Percentiles rank a stretch among this genome's conserved stretches.
phyloP scores from a whole-genome alignment of 2,888 invertebrate genomes.

The Conchocele bisecta region DNA sequence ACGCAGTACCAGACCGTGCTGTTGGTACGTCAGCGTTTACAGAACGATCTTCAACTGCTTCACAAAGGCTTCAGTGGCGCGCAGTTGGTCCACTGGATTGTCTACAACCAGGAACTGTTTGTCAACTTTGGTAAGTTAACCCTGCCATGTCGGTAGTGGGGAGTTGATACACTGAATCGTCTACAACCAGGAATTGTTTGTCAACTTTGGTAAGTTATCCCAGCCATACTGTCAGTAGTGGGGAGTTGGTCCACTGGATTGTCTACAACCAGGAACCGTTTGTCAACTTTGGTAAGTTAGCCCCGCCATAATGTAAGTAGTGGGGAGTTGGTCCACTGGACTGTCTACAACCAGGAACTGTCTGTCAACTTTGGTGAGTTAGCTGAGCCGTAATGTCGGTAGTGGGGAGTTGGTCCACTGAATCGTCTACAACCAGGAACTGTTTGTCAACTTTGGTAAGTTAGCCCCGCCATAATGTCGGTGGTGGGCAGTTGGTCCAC shows the following conservation, averaged over 20 bases:
- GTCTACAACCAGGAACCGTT: conserved; percentile 61
- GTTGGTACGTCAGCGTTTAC: conserved; percentile 62
- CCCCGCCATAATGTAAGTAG: too few relatives aligned
- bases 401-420: conserved; percentile 70
- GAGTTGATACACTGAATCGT: conserved; percentile 72
- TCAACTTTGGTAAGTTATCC: conserved; percentile 48
- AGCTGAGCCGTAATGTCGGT: too few relatives aligned
- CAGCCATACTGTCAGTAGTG: too few relatives aligned
- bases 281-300: conserved; percentile 53
- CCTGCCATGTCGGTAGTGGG: conserved; percentile 54
- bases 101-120: conserved; percentile 62
- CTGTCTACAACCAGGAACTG: conserved; percentile 60
- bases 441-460: conserved; percentile 52
- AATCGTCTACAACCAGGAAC: conserved; percentile 65
- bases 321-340: conserved; percentile 69
- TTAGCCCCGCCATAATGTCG: too few relatives aligned
- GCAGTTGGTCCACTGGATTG: conserved; percentile 71
- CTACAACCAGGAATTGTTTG: conserved; percentile 58
- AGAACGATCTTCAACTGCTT: conserved; percentile 66
- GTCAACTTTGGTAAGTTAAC: conserved; percentile 51
- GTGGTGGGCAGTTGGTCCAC: conserved; percentile 68
- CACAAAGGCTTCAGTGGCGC: conserved; percentile 74
- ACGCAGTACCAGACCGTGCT: conserved; percentile 48
- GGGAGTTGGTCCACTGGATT: conserved; percentile 71
- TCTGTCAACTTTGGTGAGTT: conserved; percentile 51